Evolutionary conservation across 2,797 vertebrate species (phyloP), one percentile per base, ranked within the genome.

Genomic region (Pantherophis vulpinus): DNA sequence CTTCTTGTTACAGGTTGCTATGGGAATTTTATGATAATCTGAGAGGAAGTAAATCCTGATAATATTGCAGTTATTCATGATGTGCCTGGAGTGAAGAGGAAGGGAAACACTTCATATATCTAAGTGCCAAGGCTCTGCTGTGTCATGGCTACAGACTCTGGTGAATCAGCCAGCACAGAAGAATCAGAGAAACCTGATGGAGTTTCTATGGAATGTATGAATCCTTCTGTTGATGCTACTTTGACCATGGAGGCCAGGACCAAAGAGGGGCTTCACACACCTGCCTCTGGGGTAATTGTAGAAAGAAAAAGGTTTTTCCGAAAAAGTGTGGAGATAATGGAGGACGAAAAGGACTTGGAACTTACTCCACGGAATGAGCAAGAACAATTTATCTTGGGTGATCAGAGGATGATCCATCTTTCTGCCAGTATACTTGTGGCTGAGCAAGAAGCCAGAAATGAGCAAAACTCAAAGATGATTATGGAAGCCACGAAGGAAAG

Each of bases 141-240:
- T 88, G 95, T 97, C 94, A 92, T 99, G 99, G 99, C 98, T 96
- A 99, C 99, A 29, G 99, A 99, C 97, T 98, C 98, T 27, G 98
- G 98, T 96, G 99, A 99, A 95, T 98, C 98, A 94, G 98, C 98
- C 63, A 98, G 98, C 97, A 98, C 98, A 0, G 98, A 99, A 96
- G 98, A 99, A 92, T 98, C 98, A 3, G 98, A 99, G 96, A 99
- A 99, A 98, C 98, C 98, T 98, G 98, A 98, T 98, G 98, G 98
- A 96, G 97, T 98, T 96, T 98, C 97, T 95, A 97, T 98, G 66
- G 96, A 95, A 94, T 58, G 74, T 86, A 94, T 93, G 66, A 95
- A 90, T 94, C 88, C 91, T 32, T 95, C 95, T 56, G 37, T 91
- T 92, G 94, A 91, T 91, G 90, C 91, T 55, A 37, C 94, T 89